A percentile compares a stretch with the other conserved stretches of the same genome.
Evolutionary conservation across 2,113 vertebrate genomes (phyloP).

Genomic region (Pyxicephalus adspersus): DNA sequence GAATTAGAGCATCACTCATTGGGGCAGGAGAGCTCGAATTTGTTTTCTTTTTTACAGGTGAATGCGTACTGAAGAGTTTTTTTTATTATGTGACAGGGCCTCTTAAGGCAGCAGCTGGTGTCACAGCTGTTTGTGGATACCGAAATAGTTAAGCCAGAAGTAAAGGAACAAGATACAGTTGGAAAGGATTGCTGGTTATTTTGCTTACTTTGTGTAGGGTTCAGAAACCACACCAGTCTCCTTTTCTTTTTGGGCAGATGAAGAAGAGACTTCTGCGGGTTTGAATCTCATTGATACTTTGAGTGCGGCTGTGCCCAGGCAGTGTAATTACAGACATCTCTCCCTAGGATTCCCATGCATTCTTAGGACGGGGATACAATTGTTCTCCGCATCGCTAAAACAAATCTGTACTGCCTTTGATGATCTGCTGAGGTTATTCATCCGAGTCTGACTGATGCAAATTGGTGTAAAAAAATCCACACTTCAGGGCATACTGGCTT

Average conservation of each 20-base stretch:
- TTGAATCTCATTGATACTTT: slow-evolving; percentile 51
- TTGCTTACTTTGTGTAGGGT: slow-evolving; percentile 45
- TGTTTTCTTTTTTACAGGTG: too few relatives aligned
- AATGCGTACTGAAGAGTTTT: too few relatives aligned
- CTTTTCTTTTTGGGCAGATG: slow-evolving; percentile 51
- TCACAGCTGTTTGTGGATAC: slow-evolving; percentile 4
- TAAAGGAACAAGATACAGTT: slow-evolving; percentile 35
- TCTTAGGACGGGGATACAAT: slow-evolving; percentile 52
- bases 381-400: slow-evolving; percentile 49
- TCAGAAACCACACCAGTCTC: slow-evolving; percentile 40
- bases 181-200: slow-evolving; percentile 19
- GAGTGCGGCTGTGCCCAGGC: slow-evolving; percentile 38
- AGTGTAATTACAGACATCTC: slow-evolving; percentile 45
- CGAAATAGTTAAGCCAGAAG: slow-evolving; percentile 32
- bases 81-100: too few relatives aligned
- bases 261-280: slow-evolving; percentile 53
- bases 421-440: slow-evolving; percentile 30
- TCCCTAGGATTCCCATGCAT: slow-evolving; percentile 50
- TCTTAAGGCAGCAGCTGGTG: too few relatives aligned
- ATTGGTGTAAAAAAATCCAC: slow-evolving; percentile 34
- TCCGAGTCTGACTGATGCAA: slow-evolving; percentile 30
- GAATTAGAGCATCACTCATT: too few relatives aligned
- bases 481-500: slow-evolving; percentile 13
- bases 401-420: slow-evolving; percentile 39
- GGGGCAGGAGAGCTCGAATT: too few relatives aligned